A percentile compares a stretch with the other conserved stretches of the same genome.
These are phyloP conservation scores for Myotis daubentonii DNA, from an alignment of 2,797 vertebrate genomes.

Conservation along the genomic window DNA sequence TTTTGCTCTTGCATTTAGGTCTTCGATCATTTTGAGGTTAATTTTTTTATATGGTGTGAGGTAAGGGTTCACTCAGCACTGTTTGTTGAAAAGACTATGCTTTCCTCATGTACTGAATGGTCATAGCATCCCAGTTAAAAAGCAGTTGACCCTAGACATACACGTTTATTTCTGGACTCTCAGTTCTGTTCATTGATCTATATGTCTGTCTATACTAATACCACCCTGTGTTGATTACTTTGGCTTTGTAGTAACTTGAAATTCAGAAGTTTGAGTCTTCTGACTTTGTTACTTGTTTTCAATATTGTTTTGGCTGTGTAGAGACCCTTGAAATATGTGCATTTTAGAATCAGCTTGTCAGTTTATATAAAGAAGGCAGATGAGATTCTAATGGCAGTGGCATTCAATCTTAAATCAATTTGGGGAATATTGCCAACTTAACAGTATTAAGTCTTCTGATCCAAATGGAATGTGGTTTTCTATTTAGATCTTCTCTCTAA, in stretches of 20 bases:
- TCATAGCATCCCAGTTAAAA: background rate
- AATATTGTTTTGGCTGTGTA: background rate
- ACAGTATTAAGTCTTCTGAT: background rate
- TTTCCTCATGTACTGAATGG: background rate
- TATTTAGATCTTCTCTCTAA: constrained; percentile 14
- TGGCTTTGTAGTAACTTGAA: background rate
- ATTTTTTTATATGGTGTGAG: background rate
- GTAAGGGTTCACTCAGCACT: background rate
- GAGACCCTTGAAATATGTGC: background rate
- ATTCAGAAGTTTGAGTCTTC: background rate
- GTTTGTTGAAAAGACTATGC: background rate
- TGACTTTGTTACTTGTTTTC: background rate
- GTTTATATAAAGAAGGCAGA: background rate
- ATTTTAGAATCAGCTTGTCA: constrained; percentile 27
- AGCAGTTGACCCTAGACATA: background rate
- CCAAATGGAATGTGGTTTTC: background rate
- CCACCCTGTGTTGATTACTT: background rate
- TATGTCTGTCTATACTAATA: background rate
- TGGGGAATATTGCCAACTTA: background rate
- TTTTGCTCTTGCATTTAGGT: constrained; percentile 23
- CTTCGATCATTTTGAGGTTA: background rate
- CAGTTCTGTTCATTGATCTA: background rate
- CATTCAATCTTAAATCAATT: background rate
- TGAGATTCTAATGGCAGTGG: background rate
- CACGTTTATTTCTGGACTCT: background rate